Conservation (phyloP, 2,797 vertebrate genomes). For the Acridotheres tristis region DNA sequence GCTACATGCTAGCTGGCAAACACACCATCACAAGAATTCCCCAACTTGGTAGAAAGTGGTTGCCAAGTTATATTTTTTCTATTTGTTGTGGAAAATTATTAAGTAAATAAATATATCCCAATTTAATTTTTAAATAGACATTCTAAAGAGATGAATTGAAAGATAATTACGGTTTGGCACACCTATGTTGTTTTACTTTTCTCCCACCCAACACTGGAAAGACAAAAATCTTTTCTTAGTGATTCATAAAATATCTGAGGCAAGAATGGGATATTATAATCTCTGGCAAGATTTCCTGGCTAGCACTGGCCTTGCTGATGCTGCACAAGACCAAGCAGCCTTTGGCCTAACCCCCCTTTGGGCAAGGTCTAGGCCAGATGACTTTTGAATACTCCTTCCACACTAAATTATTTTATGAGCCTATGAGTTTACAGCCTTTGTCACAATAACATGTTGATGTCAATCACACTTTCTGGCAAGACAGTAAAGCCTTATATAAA, state of each 20-base stretch:
- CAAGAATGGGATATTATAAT: background rate
- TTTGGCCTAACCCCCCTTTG: background rate
- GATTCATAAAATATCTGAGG: background rate
- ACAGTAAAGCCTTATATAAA: background rate
- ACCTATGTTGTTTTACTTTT: background rate
- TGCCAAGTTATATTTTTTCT: background rate
- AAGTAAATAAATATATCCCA: background rate
- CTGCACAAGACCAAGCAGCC: background rate
- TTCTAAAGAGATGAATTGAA: slow-evolving; percentile 12
- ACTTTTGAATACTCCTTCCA: background rate
- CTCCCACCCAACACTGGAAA: background rate
- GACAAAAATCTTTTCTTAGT: background rate
- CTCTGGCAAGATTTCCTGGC: background rate
- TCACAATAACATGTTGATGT: background rate
- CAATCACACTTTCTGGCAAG: slow-evolving; percentile 5
- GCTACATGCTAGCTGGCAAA: background rate
- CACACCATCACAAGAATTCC: background rate
- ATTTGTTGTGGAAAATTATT: background rate
- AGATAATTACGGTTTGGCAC: background rate
- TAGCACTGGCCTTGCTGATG: background rate
- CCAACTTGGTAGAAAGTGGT: background rate
- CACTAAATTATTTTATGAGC: background rate
- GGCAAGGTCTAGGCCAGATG: background rate
- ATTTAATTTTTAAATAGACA: background rate
- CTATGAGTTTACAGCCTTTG: background rate